Conservation (phyloP, 2,888 invertebrate genomes). For the Glyphotaelius pellucidus region DNA sequence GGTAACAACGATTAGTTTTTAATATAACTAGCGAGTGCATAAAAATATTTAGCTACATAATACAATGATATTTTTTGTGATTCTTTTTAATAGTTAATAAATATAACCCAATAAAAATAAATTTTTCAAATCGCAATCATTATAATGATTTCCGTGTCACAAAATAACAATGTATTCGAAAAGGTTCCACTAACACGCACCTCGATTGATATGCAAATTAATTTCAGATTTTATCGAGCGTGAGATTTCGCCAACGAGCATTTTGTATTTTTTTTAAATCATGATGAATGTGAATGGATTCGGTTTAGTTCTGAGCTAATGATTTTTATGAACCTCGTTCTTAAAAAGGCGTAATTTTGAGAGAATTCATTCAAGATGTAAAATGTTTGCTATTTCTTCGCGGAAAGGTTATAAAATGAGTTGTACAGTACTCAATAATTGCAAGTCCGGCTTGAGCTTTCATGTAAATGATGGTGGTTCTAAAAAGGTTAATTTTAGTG, state of each 20-base stretch:
- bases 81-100: too few species aligned
- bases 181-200: slow-evolving; percentile 42
- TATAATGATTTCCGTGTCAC: not conserved
- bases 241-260: not conserved
- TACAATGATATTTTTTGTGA: too few species aligned
- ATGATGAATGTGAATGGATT: slow-evolving; percentile 29
- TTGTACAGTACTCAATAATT: not conserved
- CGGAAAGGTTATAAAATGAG: not conserved
- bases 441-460: not conserved
- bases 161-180: slow-evolving; percentile 10
- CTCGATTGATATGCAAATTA: slow-evolving; percentile 54
- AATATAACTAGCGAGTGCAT: too few species aligned
- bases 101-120: not conserved
- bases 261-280: slow-evolving; percentile 34
- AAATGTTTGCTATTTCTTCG: not conserved
- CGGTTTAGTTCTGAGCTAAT: not conserved
- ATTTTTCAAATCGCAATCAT: not conserved
- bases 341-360: not conserved
- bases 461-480: not conserved
- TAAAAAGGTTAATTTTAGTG: too few species aligned
- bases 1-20: too few species aligned
- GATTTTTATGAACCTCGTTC: not conserved
- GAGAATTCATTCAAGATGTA: not conserved
- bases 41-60: too few species aligned
- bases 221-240: slow-evolving; percentile 36